Percentiles rank a stretch among this genome's conserved stretches.
Evolutionary conservation across 2,113 vertebrate species (phyloP).

Genomic region (Nibea coibor): DNA sequence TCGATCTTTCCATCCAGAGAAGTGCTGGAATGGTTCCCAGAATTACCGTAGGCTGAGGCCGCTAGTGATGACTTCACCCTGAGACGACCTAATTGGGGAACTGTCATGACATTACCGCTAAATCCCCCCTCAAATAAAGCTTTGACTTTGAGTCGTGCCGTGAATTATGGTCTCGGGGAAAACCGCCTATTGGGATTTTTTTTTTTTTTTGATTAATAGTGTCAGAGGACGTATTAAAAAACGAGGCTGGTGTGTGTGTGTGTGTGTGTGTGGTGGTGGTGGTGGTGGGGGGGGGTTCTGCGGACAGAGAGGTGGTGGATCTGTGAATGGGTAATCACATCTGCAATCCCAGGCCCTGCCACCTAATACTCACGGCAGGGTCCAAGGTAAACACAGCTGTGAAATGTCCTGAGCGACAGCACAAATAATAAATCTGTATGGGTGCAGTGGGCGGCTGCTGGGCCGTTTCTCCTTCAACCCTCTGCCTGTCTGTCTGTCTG

Average conservation of each 20-base stretch:
- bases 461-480: conserved; percentile 63
- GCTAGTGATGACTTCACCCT: conserved; percentile 67
- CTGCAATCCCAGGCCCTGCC: conserved; percentile 77
- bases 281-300: conserved; percentile 43
- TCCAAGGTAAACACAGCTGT: conserved; percentile 90
- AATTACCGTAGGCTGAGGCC: conserved; percentile 43
- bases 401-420: conserved; percentile 81
- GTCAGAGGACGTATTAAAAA: conserved; percentile 82
- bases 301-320: conserved; percentile 64
- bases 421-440: conserved; percentile 79
- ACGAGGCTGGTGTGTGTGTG: conserved; percentile 38
- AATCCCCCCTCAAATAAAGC: conserved; percentile 64
- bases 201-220: conserved; percentile 81
- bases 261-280: background rate
- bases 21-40: conserved; percentile 65
- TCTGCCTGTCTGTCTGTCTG: conserved; percentile 60
- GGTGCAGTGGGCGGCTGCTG: conserved; percentile 71
- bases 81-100: conserved; percentile 65
- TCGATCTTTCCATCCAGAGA: conserved; percentile 59
- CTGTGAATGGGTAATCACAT: conserved; percentile 84
- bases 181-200: conserved; percentile 64
- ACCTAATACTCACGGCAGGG: conserved; percentile 84
- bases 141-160: conserved; percentile 63
- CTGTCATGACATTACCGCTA: conserved; percentile 62
- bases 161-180: conserved; percentile 71